Evolutionary conservation across 2,888 invertebrate genomes (phyloP).

Genomic region (Chymomyza fuscimana): DNA sequence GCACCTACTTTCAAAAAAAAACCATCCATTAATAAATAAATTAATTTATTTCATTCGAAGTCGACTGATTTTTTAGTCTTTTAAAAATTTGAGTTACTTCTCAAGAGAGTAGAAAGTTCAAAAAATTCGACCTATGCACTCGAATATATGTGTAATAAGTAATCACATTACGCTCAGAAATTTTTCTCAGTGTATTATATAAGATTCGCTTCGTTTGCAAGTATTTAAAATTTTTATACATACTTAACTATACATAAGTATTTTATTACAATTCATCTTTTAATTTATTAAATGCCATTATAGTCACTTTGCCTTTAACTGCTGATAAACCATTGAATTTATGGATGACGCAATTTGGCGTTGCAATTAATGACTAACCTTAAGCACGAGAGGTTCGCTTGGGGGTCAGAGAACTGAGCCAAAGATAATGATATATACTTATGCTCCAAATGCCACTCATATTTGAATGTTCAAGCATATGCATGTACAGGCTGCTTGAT

Average conservation of each 20-base stretch:
- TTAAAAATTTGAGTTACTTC: no score
- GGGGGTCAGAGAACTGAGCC: slow-evolving; percentile 44
- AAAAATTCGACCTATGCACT: no score
- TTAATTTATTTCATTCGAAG: no score
- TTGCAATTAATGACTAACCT: slow-evolving; percentile 63
- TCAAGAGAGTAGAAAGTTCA: no score
- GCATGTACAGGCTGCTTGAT: background rate
- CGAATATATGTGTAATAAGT: no score
- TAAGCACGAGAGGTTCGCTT: slow-evolving; percentile 57
- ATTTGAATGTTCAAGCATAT: background rate
- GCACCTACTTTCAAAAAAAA: no score
- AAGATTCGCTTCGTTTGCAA: slow-evolving; percentile 16
- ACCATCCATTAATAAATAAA: no score
- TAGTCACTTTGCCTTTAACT: slow-evolving; percentile 26
- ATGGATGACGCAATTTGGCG: slow-evolving; percentile 62
- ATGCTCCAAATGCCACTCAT: background rate
- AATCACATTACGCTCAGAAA: background rate
- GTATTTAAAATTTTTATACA: background rate
- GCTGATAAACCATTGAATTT: slow-evolving; percentile 49
- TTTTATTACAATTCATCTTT: slow-evolving; percentile 49
- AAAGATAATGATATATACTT: background rate
- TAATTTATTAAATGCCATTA: slow-evolving; percentile 56
- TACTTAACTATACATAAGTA: background rate
- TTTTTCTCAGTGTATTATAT: slow-evolving; percentile 26
- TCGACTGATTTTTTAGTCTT: no score